Conservation (phyloP, 2,888 invertebrate species). For the Coremacera marginata region DNA sequence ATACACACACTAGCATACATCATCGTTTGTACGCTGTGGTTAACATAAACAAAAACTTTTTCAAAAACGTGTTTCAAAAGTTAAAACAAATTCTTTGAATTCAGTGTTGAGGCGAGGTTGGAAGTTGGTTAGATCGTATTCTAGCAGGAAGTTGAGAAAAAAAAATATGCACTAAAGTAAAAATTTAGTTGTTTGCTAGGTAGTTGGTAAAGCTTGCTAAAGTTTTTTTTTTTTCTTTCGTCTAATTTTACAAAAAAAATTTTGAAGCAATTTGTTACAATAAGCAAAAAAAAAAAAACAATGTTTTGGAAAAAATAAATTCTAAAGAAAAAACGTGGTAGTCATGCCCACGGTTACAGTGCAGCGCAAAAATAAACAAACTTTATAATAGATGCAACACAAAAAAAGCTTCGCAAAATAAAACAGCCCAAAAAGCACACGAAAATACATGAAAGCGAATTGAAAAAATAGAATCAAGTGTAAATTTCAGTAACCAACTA, state of each 20-base stretch:
- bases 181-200: too few species aligned
- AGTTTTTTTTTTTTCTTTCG: too few species aligned
- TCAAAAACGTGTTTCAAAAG: conserved; percentile 23
- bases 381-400: neutral
- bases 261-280: neutral
- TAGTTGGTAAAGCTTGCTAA: too few species aligned
- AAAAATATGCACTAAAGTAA: neutral
- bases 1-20: conserved; percentile 35
- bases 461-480: neutral
- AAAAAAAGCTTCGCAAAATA: neutral
- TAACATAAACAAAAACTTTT: conserved; percentile 19
- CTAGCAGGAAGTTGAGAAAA: neutral
- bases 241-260: neutral
- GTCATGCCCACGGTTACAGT: neutral
- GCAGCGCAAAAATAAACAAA: neutral
- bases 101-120: neutral
- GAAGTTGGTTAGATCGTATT: too few species aligned
- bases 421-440: neutral
- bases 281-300: conserved; percentile 40
- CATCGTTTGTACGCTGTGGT: conserved; percentile 26
- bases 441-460: neutral
- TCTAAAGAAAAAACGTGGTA: conserved; percentile 50
- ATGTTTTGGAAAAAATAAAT: neutral
- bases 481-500: neutral
- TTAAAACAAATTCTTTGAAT: neutral